phyloP scores from a whole-genome alignment of 2,888 invertebrate genomes.

The Pseudococcus longispinus region DNA sequence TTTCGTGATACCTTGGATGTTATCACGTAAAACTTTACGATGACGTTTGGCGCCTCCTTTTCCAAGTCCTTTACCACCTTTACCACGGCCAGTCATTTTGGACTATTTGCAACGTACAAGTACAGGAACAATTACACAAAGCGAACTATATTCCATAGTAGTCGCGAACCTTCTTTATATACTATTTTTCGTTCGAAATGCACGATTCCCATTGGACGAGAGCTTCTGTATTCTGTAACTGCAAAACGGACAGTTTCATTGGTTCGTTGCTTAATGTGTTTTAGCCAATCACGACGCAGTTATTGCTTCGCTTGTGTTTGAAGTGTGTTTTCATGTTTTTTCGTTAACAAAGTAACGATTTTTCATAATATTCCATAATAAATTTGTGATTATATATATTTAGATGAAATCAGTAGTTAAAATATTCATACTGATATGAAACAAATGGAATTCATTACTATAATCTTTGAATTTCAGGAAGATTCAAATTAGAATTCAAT shows the following conservation, averaged over 20 bases:
- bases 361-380: no score
- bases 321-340: no score
- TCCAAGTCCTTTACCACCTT: conserved; percentile 79
- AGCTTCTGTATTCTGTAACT: background rate
- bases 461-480: no score
- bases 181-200: background rate
- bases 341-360: no score
- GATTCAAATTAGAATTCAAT: no score
- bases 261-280: background rate
- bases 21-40: conserved; percentile 73
- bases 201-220: background rate
- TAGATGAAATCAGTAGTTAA: no score
- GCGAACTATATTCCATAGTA: background rate
- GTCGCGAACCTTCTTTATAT: background rate
- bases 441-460: no score
- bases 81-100: conserved; percentile 78
- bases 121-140: background rate
- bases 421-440: no score
- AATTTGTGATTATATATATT: no score
- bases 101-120: background rate
- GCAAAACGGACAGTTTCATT: background rate
- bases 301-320: no score
- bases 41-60: conserved; percentile 85
- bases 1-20: conserved; percentile 71
- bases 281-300: background rate